Conservation (phyloP, 2,113 vertebrate species). For the Hydrolagus affinis region DNA sequence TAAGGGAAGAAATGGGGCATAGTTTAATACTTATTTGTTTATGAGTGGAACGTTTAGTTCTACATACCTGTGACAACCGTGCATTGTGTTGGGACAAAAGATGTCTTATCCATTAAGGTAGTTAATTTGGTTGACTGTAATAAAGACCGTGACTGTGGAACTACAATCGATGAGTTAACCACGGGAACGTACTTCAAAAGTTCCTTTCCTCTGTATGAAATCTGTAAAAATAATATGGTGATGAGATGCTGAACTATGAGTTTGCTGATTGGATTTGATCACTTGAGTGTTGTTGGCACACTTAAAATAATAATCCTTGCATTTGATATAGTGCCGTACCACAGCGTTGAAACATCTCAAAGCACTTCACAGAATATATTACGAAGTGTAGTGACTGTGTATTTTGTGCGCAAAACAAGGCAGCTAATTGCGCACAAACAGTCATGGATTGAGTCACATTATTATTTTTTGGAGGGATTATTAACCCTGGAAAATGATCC, state of each 20-base stretch:
- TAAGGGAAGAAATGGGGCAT: not conserved
- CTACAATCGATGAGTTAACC: conserved; percentile 31
- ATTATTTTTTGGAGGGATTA: too few relatives aligned
- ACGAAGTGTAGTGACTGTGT: too few relatives aligned
- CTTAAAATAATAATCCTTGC: too few relatives aligned
- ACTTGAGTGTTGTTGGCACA: too few relatives aligned
- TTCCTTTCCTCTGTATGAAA: conserved; percentile 57
- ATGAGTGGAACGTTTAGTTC: not conserved
- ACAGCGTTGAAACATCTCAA: too few relatives aligned
- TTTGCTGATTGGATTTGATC: not conserved
- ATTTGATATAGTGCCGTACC: too few relatives aligned
- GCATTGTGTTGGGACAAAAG: not conserved
- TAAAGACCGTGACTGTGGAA: not conserved
- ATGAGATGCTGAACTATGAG: not conserved
- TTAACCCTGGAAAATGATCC: too few relatives aligned
- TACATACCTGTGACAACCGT: not conserved
- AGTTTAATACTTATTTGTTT: not conserved
- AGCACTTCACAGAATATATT: too few relatives aligned
- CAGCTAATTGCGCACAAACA: too few relatives aligned
- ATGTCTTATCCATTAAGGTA: conserved; percentile 8
- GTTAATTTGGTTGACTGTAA: not conserved
- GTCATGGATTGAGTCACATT: too few relatives aligned
- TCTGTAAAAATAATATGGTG: conserved; percentile 46
- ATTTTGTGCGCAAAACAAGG: too few relatives aligned
- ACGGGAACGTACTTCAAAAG: conserved; percentile 49